These are phyloP conservation scores for Semnornis frantzii DNA, from an alignment of 2,113 vertebrate genomes.

Conservation along the genomic window DNA sequence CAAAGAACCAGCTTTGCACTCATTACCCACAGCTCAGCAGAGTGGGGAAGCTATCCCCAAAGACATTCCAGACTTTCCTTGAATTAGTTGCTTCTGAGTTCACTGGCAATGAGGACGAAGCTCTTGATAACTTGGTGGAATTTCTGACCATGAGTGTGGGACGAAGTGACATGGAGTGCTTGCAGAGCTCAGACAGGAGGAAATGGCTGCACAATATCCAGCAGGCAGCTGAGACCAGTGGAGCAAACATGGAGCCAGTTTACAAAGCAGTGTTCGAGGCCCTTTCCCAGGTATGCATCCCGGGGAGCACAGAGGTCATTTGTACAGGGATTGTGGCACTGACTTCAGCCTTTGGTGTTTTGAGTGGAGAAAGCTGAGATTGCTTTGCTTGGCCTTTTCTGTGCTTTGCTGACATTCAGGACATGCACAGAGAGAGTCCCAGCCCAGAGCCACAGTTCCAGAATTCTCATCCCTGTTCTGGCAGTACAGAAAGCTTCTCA, in stretches of 20 bases:
- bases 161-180: background rate
- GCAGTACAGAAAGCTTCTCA: background rate
- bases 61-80: conserved; percentile 76
- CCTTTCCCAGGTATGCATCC: conserved; percentile 70
- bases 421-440: background rate
- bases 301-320: background rate
- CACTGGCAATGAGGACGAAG: conserved; percentile 54
- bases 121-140: conserved; percentile 69
- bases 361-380: background rate
- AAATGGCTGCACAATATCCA: conserved; percentile 78
- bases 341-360: background rate
- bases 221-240: conserved; percentile 51
- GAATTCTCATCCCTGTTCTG: background rate
- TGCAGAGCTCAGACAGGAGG: conserved; percentile 58
- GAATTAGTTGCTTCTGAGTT: conserved; percentile 70
- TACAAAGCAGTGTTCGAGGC: conserved; percentile 72
- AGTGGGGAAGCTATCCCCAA: conserved; percentile 58
- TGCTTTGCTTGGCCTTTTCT: background rate
- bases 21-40: conserved; percentile 33
- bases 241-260: conserved; percentile 62
- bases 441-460: background rate
- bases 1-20: conserved; percentile 36
- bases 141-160: conserved; percentile 67
- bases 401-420: background rate
- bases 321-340: background rate